Evolutionary conservation across 2,888 invertebrate genomes (phyloP), one percentile per base, ranked within the genome.

Genomic region (Aromia moschata): DNA sequence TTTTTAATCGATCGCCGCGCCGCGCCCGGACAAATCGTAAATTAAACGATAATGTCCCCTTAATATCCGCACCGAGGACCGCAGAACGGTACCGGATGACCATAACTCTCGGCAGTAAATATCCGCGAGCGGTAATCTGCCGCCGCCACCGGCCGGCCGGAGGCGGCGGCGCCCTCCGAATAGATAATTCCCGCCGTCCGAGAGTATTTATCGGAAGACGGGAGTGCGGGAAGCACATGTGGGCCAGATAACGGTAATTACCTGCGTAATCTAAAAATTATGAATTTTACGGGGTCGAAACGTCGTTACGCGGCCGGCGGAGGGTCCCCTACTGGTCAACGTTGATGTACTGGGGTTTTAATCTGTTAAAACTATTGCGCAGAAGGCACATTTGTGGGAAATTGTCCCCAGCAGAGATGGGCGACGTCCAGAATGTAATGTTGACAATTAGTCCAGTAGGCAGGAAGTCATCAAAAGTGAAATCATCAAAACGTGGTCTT

Each of bases 71-170:
- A 59, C 53, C 47, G 56, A 54, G 52, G 37, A 63, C 70, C 68
- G 56, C 70, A 65, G 70, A 75, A 70, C 68, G 73, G 68, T 70
- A 73, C 70, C 68, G 74, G 73, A 72, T 70, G 74, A 73, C 72
- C 74, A 72, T 75, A 73, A 75, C 68, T 75, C 72, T 70, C 63
- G 56, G 62, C 64, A 60, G 66, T 74, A 72, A 75, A 75, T 74
- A 72, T 74, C 71, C 70, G n/a, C n/a, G 68, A 44, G 46, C 47
- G 58, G 64, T 68, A 68, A 70, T 68, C 69, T 61, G 65, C 67
- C 57, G 59, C 69, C 49, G 61, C 62, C 55, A 58, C 55, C 54
- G 46, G 56, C 44, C 56, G 52, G 55, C 43, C 58, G 18, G 31
- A 53, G 43, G 63, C 54, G 63, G 57, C 44, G 54, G 57, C 25